A percentile compares a stretch with the other conserved stretches of the same genome.
These are phyloP conservation scores for Drosophila gaucha DNA, from an alignment of 2,888 invertebrate genomes.

Conservation along the genomic window DNA sequence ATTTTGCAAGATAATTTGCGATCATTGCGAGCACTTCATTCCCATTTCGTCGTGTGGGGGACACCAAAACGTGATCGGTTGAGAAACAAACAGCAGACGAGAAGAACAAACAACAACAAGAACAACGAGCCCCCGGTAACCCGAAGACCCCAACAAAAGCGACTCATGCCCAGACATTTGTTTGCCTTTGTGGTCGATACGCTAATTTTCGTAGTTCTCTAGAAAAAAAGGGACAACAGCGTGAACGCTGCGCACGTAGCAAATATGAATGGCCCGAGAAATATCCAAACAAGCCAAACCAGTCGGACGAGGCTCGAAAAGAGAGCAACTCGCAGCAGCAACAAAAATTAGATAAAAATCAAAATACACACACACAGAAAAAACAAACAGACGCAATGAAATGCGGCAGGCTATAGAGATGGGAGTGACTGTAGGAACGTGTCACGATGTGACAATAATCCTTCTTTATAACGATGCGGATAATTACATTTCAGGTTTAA, in stretches of 20 bases:
- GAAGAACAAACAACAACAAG: slow-evolving; percentile 16
- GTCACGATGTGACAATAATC: slow-evolving; percentile 10
- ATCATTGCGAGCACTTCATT: slow-evolving; percentile 17
- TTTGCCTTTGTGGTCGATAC: slow-evolving; percentile 77
- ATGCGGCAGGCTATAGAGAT: slow-evolving; percentile 28
- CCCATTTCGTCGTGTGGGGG: slow-evolving; percentile 26
- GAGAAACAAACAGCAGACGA: slow-evolving; percentile 30
- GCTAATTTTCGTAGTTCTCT: slow-evolving; percentile 72
- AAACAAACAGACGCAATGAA: slow-evolving; percentile 20
- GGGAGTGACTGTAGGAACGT: slow-evolving; percentile 10
- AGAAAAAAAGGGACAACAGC: slow-evolving; percentile 59
- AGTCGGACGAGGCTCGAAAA: slow-evolving; percentile 53
- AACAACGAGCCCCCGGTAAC: slow-evolving; percentile 4
- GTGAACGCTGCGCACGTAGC: slow-evolving; percentile 57
- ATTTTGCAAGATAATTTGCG: slow-evolving; percentile 19
- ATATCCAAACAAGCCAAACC: slow-evolving; percentile 53
- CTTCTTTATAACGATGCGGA: not conserved
- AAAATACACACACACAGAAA: slow-evolving; percentile 35
- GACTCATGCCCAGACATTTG: slow-evolving; percentile 44
- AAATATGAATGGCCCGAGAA: slow-evolving; percentile 66
- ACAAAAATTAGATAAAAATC: slow-evolving; percentile 74
- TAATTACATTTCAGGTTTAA: not conserved
- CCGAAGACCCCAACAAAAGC: slow-evolving; percentile 5
- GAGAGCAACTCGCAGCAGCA: slow-evolving; percentile 37
- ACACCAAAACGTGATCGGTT: slow-evolving; percentile 33